A percentile compares a stretch with the other conserved stretches of the same genome.
Evolutionary conservation across 2,888 invertebrate genomes (phyloP).

Genomic region (Eupithecia vulgata): DNA sequence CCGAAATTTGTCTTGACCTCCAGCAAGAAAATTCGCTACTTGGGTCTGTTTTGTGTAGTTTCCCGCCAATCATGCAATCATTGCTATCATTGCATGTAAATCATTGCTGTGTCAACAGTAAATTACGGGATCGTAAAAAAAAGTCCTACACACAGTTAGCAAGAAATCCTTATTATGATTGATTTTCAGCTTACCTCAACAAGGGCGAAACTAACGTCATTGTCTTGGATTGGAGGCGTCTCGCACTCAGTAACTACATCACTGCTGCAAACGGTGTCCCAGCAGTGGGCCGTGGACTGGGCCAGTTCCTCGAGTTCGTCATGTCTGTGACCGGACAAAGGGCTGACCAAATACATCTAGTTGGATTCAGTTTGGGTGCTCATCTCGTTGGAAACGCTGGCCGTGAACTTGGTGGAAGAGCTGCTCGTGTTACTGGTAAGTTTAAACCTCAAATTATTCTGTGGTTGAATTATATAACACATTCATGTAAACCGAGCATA

Average conservation of each 20-base stretch:
- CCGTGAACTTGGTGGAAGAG: conserved; percentile 52
- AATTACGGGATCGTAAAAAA: not conserved
- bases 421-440: conserved; percentile 60
- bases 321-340: conserved; percentile 48
- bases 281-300: conserved; percentile 57
- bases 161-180: not conserved
- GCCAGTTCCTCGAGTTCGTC: conserved; percentile 57
- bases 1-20: not conserved
- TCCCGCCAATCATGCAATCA: not conserved
- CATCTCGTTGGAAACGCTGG: conserved; percentile 64
- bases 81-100: too few relatives aligned
- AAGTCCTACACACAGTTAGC: not conserved
- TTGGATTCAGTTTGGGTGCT: conserved; percentile 65
- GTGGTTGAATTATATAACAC: not conserved
- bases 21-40: not conserved
- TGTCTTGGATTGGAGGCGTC: conserved; percentile 59
- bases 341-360: conserved; percentile 54
- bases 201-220: conserved; percentile 59
- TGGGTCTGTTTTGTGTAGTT: not conserved
- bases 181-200: conserved; percentile 50
- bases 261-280: conserved; percentile 59
- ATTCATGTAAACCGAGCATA: too few relatives aligned
- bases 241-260: conserved; percentile 55
- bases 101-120: not conserved
- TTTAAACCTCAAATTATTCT: conserved; percentile 5